Evolutionary conservation across 92 coral and sea anemone genomes (phyloP), one percentile per base, ranked within the genome.

Genomic region (Zoanthus solanderi): DNA sequence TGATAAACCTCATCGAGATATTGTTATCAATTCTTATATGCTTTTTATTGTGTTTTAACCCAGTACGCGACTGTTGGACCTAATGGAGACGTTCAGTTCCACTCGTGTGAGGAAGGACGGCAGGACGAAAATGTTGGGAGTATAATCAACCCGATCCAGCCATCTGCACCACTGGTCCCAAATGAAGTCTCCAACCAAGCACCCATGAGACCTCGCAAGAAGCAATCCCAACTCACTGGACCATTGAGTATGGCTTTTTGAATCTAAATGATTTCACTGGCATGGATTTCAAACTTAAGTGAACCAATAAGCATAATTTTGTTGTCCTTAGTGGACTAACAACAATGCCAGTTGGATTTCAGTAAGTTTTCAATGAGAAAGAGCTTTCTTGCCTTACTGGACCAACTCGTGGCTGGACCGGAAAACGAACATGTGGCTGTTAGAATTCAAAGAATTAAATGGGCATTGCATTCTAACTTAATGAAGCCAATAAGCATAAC

Each of bases 181-280:
- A 74, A 54, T 29, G 6, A 10, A 4, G 5, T 37, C 47, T 52
- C 17, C 18, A 45, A 81, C 45, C 60, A 81, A 12, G 7, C 85
- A 0, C 9, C 63, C 17, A 7, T 75, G 13, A 81, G 61, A 66
- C 58, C 75, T 18, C 75, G 60, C 75, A 81, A 81, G 75, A 81
- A 81, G 28, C 85, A 56, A 16, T 6, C 75, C 6, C 52, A 78
- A 11, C 75, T 81, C 85, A 81, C 45, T 32, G 85, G 85, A n/a
- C 85, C 85, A 32, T 44, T 81, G 85, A 81, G 85, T 75, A 81
- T 81, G 85, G 85, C 85, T 46, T 81, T 81, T 45, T 81, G 61
- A 81, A 50, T 6, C 52, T 47, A 4, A 47, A 47, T 47, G 52
- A 6, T 7, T 10, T 10, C 1, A 50, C 4, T 1, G 12, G 12